Evolutionary conservation across 2,113 vertebrate genomes (phyloP).

Genomic region (Nycticryphes semicollaris): DNA sequence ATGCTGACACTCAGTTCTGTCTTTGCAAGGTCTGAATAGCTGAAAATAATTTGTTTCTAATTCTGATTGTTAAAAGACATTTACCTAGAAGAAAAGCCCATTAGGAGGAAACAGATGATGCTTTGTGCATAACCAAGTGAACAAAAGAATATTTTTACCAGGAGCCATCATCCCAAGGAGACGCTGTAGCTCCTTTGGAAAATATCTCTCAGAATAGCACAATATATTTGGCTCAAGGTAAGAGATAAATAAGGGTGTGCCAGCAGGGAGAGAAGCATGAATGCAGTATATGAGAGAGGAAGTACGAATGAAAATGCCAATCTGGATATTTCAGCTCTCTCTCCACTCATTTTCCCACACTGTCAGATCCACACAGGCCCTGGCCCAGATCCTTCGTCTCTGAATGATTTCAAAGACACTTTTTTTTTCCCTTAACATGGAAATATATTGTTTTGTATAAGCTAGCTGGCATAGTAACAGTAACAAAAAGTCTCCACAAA

Average conservation of each 20-base stretch:
- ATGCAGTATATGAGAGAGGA: not conserved
- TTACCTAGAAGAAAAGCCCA: not conserved
- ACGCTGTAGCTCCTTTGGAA: not conserved
- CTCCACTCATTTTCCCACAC: not conserved
- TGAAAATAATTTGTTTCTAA: slow-evolving; percentile 21
- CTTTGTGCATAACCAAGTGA: not conserved
- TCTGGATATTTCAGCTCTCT: not conserved
- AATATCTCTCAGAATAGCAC: not conserved
- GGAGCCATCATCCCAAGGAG: not conserved
- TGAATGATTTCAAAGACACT: not conserved
- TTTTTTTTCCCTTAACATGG: not conserved
- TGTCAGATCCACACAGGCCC: not conserved
- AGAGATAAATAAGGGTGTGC: not conserved
- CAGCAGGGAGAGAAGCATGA: not conserved
- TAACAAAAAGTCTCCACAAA: not conserved
- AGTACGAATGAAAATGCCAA: not conserved
- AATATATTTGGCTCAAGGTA: slow-evolving; percentile 9
- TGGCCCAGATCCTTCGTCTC: not conserved
- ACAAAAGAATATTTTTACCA: not conserved
- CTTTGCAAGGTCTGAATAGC: not conserved
- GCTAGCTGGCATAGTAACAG: not conserved
- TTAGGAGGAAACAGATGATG: not conserved
- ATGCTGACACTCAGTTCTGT: not conserved
- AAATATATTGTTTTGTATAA: not conserved
- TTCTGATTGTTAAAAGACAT: not conserved